Evolutionary conservation across 2,797 vertebrate genomes (phyloP), one percentile per base, ranked within the genome.

Genomic region (Myoxocephalus aenaeus): DNA sequence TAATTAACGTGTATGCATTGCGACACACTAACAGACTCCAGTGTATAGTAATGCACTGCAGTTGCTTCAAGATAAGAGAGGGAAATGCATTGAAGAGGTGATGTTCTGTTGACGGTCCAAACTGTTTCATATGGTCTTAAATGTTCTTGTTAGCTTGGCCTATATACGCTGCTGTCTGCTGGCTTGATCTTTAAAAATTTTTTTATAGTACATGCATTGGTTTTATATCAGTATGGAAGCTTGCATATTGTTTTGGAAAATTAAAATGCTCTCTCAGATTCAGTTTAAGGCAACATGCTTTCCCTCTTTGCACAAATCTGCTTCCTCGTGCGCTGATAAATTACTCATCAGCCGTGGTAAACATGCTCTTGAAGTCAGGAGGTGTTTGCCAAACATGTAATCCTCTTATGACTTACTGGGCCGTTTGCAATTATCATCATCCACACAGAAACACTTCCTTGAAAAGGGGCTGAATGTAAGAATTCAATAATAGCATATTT

Each of bases 381-480:
- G 42, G 48, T 79, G 75, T 81, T 78, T 83, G 65, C 65, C 32
- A 67, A 68, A 83, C 73, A 62, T 80, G 57, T 87, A 87, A 87
- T 91, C 86, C 68, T 88, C 66, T 81, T 86, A 81, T 32, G 86
- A 77, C 84, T 88, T 68, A 73, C 73, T 68, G 38, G 27, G 29
- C 66, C 75, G 57, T 68, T 86, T 88, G 80, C 59, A 67, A 38
- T 75, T 38, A 81, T 86, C 78, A 67, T 36, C 65, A 50, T 67
- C 69, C 79, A 75, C 57, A 54, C 56, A 63, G 27, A 65, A 32
- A 34, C 59, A 15, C 59, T 70, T 18, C 56, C 40, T 54, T 59
- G 25, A 77, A 54, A 85, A 80, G 34, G 75, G 66, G 27, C 62
- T 58, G 48, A 44, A 53, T 73, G 56, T 71, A 25, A 69, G 59